Evolutionary conservation across 2,888 invertebrate species (phyloP), one percentile per base, ranked within the genome.

Genomic region (Drosophila nr. perissopoda): DNA sequence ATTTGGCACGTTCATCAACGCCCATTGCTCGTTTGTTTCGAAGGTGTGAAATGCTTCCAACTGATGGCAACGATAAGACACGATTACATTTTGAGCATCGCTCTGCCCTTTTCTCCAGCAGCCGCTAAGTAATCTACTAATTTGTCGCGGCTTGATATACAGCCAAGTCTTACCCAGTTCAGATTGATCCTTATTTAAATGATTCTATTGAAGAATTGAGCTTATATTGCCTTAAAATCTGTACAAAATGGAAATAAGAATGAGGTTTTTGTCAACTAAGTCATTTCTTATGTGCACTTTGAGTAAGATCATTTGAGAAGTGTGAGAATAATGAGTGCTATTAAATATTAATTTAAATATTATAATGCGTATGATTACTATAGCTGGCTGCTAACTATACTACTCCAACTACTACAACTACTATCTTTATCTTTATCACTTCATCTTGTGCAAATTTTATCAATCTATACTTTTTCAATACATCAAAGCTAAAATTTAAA

Each of bases 31-130:
- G 25, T 38, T 57, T 56, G 46, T 60, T 64, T 29, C 36, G 27
- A 62, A 88, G 80, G 82, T 76, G 82, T 88, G 80, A 85, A 82
- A 48, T 33, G 10, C 36, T 63, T 36, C 51, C 8, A 70, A 34
- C 46, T 34, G 83, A 86, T 83, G 64, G 16, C 46, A 46, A 40
- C 42, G 88, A 82, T 82, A 78, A 74, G 84, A 59, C 63, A 49
- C 64, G 67, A 68, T 29, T 62, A 40, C 31, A 64, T 46, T 36
- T 10, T 31, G 13, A 54, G 42, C n/a, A 29, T 13, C 4, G 6
- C 40, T 69, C 36, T 57, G 57, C 31, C 61, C 57, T 57, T 66
- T 13, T 25, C 11, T 1, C n/a, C n/a, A 11, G 5, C 51, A 29
- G 40, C 33, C 8, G 8, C 40, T 31, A 25, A 60, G n/a, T 11